phyloP scores from a whole-genome alignment of 2,113 vertebrate genomes.

The Lates calcarifer region DNA sequence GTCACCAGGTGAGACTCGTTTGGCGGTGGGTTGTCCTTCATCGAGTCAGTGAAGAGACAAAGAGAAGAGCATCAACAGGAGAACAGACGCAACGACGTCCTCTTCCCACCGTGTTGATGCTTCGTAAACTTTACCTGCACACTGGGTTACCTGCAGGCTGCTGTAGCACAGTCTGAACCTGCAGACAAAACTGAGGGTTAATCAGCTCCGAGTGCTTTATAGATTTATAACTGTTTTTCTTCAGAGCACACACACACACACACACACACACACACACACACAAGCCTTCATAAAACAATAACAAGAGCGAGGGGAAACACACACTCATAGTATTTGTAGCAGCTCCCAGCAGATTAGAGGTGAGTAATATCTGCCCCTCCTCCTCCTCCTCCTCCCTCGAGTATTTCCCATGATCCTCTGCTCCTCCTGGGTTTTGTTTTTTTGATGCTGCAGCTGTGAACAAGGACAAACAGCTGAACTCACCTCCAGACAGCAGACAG shows the following conservation, averaged over 20 bases:
- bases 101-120: too few relatives aligned
- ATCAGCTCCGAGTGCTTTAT: too few relatives aligned
- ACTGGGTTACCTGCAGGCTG: too few relatives aligned
- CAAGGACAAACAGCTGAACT: neutral
- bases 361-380: conserved; percentile 1
- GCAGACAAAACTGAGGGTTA: too few relatives aligned
- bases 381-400: neutral
- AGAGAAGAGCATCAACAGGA: too few relatives aligned
- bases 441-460: conserved; percentile 1
- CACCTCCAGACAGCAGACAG: neutral
- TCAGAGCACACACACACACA: neutral
- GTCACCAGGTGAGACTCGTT: too few relatives aligned
- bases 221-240: neutral
- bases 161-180: too few relatives aligned
- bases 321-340: conserved; percentile 2
- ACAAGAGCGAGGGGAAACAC: neutral
- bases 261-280: neutral
- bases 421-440: conserved; percentile 19
- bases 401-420: conserved; percentile 42
- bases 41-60: too few relatives aligned
- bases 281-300: conserved; percentile 5
- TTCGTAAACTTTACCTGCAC: too few relatives aligned
- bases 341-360: conserved; percentile 9
- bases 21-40: too few relatives aligned
- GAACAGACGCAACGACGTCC: too few relatives aligned